Evolutionary conservation across 2,113 vertebrate species (phyloP), one percentile per base, ranked within the genome.

Genomic region (Actenoides lindsayi): DNA sequence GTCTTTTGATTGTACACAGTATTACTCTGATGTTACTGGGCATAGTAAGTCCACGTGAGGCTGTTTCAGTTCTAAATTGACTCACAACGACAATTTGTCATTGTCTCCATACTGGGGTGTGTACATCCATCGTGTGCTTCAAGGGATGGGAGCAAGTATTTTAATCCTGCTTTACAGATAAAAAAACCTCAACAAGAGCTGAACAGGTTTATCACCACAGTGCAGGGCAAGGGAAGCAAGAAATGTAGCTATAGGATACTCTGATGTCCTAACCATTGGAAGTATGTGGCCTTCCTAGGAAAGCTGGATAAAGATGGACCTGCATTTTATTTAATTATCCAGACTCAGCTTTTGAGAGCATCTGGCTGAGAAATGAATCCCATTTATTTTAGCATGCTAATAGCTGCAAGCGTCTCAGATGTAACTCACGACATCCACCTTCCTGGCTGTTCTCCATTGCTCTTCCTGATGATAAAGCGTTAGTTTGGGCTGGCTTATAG

Each of bases 121-220:
- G 80, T 10, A 42, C 67, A 93, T 90, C 79, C 75, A 93, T 89
- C 13, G 6, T 65, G 79, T 80, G 59, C 54, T 91, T 90, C 71
- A 80, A 28, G 31, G 46, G 23, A 76, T 44, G 31, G 54, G 37
- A 79, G 79, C 11, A 68, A 84, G 42, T 83, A 88, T 94, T 96
- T 93, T 69, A 96, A 83, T 90, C 53, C 82, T 80, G 33, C 75
- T 63, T 93, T 80, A 77, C 20, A 63, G 92, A 93, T 85, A 76
- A 87, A 94, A 86, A 86, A 91, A 54, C 11, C 23, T 93, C 68
- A 73, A 23, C 63, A 44, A 83, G 59, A 90, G 25, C 37, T 74
- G 75, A 90, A 77, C 46, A 87, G 21, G 41, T 94, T 88, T 93
- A 90, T 82, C 82, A 85, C 21, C 70, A 54, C 42, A 51, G 50